Evolutionary conservation across 1,140 invertebrate genomes (phyloP), one percentile per base, ranked within the genome.

Genomic region (Eubasilissa regina): DNA sequence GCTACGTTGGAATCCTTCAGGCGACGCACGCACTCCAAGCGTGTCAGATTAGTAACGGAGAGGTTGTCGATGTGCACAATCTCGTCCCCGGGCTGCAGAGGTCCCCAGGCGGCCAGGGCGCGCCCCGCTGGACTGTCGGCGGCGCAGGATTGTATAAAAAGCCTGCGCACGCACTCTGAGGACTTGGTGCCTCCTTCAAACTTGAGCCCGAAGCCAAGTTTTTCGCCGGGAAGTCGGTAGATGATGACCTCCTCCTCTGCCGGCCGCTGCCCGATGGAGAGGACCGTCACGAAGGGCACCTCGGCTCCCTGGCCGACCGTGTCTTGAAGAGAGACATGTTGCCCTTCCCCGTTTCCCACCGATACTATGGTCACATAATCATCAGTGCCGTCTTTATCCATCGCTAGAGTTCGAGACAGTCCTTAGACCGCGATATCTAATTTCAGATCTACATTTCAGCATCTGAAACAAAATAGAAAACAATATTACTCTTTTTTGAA

Each of bases 141-240:
- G 21, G 96, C 95, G 85, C 97, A 96, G 82, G 95, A 97, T 84
- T 98, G 96, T 72, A 98, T 96, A 70, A 96, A 94, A 17, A 98
- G 90, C 78, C 93, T 91, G 64, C 92, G 91, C 3, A 92, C 91
- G 83, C 89, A 90, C 84, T 96, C 94, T 11, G 90, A 90, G 21
- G 93, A 93, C 80, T 94, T 93, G 4, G 94, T 93, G 4, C 95
- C 96, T 45, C 96, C 96, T 87, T 98, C 96, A 85, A 98, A 97
- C 85, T 97, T 96, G 0, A 98, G 87, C 0, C 96, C 96, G 84
- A 98, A 95, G 0, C 97, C 97, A 0, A 98, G 88, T 53, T 95
- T 92, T 86, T 97, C 97, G 0, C 96, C 97, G 0, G 96, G 95
- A 73, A 97, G 89, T 75, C 97, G 91, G 83, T 94, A 95, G 10